These are phyloP conservation scores for Calliphora vicina DNA, from an alignment of 1,140 invertebrate species.

Conservation along the genomic window DNA sequence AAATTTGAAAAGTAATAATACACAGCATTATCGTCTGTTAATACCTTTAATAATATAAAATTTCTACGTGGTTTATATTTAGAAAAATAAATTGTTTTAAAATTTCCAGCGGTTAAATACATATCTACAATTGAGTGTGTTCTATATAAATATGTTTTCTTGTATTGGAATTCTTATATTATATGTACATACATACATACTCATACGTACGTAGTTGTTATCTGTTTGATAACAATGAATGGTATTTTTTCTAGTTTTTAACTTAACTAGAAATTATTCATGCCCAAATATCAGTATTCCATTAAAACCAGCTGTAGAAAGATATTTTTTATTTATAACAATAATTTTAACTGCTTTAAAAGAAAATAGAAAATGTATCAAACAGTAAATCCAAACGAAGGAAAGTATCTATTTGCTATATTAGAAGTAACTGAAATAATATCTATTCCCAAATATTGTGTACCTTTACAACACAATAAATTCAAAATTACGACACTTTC, in stretches of 20 bases:
- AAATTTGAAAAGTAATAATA: no score
- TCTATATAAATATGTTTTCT: neutral
- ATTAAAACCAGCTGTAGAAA: neutral
- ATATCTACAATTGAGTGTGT: no score
- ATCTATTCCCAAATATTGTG: no score
- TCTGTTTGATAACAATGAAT: constrained; percentile 11
- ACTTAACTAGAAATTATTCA: neutral
- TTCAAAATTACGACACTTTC: no score
- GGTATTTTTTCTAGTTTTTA: neutral
- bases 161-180: neutral
- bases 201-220: neutral
- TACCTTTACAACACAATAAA: no score
- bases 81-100: no score
- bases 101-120: no score
- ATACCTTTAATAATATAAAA: no score
- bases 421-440: no score
- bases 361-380: constrained; percentile 10
- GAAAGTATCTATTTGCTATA: constrained; percentile 7
- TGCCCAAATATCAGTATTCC: neutral
- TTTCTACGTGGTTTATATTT: no score
- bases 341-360: neutral
- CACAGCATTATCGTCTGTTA: no score
- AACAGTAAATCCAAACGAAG: constrained; percentile 5
- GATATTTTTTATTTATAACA: constrained; percentile 15
- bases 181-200: no score